These are phyloP conservation scores for Myotis brandtii DNA, from an alignment of 2,113 vertebrate species.

Conservation along the genomic window DNA sequence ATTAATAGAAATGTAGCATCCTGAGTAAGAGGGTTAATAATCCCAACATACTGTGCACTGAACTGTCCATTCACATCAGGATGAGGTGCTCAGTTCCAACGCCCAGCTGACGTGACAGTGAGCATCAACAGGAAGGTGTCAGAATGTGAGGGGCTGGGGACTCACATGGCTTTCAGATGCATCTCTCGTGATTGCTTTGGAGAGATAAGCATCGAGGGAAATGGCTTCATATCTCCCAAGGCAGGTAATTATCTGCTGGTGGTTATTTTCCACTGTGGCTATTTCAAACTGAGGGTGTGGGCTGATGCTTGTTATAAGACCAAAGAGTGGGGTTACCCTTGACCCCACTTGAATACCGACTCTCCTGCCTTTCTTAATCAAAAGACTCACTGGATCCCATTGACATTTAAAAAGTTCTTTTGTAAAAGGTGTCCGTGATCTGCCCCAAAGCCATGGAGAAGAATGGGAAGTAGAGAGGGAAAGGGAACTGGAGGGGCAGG, in stretches of 20 bases:
- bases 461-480: neutral
- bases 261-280: neutral
- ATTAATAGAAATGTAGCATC: slow-evolving; percentile 63
- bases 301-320: neutral
- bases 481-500: accelerated
- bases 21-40: slow-evolving; percentile 68
- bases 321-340: neutral
- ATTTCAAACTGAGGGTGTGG: neutral
- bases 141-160: neutral
- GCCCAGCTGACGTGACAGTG: neutral
- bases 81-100: neutral
- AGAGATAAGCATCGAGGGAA: neutral
- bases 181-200: neutral
- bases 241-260: neutral
- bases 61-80: slow-evolving; percentile 21
- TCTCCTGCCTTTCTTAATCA: neutral
- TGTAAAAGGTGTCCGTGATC: neutral
- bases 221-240: neutral
- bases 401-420: neutral
- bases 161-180: neutral
- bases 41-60: slow-evolving; percentile 53
- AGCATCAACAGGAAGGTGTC: neutral
- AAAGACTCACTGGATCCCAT: neutral
- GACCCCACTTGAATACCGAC: neutral
- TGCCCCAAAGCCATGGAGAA: neutral